Conservation (phyloP, 37 sponge, comb jelly and placozoan species). For the Crambe crambe region DNA sequence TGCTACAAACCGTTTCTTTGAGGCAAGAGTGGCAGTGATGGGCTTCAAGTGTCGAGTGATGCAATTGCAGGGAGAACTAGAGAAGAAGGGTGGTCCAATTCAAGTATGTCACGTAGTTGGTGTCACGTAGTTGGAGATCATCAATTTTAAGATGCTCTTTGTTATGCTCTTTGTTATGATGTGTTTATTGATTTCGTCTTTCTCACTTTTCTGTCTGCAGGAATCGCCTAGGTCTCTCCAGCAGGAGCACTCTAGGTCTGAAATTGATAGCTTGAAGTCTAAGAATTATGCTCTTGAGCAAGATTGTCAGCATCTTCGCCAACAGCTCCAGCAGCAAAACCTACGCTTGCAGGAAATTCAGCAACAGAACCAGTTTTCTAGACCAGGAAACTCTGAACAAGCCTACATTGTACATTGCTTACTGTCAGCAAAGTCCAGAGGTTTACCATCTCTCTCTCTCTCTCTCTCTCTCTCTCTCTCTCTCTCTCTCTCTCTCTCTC, state of each 20-base stretch:
- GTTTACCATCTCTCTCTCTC: conserved; percentile 1
- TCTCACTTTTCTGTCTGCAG: neutral
- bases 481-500: conserved; percentile 6
- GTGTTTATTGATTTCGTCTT: no score
- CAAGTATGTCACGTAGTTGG: no score
- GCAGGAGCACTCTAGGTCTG: no score
- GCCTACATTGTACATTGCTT: neutral
- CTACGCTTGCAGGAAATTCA: neutral
- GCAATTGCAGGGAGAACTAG: conserved; percentile 57
- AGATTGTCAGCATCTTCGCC: no score
- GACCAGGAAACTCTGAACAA: neutral
- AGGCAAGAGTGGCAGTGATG: conserved; percentile 58
- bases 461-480: neutral
- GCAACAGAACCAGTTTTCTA: neutral
- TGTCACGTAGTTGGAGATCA: no score
- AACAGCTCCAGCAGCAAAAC: no score
- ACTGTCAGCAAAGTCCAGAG: neutral
- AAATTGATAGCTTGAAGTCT: no score
- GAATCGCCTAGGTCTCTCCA: no score
- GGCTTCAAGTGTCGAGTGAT: conserved; percentile 61
- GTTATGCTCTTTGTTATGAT: no score
- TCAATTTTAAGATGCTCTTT: no score
- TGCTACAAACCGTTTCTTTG: conserved; percentile 50
- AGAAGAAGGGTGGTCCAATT: conserved; percentile 1
- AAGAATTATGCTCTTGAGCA: no score